Conservation (phyloP, 2,797 vertebrate genomes). For the Potorous gilbertii region DNA sequence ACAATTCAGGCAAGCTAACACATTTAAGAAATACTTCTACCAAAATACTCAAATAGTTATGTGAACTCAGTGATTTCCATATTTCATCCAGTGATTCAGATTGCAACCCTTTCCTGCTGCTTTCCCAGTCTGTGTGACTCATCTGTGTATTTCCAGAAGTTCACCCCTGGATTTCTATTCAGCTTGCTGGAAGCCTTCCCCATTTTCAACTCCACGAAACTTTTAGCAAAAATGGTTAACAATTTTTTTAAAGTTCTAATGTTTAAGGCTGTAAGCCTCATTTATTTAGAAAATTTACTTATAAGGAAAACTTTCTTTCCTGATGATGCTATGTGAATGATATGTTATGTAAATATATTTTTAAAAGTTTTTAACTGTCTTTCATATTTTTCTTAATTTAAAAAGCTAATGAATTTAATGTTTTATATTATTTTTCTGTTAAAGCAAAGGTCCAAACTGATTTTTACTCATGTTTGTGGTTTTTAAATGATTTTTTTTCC, state of each 20-base stretch:
- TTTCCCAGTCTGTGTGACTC: background rate
- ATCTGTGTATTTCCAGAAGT: background rate
- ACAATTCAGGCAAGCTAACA: background rate
- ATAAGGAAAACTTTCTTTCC: background rate
- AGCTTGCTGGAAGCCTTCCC: background rate
- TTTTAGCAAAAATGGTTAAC: background rate
- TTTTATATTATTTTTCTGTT: background rate
- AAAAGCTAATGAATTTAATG: background rate
- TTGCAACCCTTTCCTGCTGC: background rate
- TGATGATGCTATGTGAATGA: background rate
- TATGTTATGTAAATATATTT: rapidly evolving
- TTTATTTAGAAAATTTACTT: background rate
- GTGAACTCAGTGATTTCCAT: background rate
- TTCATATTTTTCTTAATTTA: background rate
- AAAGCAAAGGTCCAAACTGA: background rate
- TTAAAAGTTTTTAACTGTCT: background rate
- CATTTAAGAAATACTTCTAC: background rate
- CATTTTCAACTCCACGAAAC: background rate
- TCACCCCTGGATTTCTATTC: background rate
- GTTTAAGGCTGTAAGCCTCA: background rate
- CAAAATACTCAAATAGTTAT: background rate
- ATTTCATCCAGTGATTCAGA: background rate
- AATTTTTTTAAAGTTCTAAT: background rate
- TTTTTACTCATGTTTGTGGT: no score
- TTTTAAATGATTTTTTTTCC: no score